Evolutionary conservation across 2,113 vertebrate species (phyloP).

Genomic region (Sceloporus tristichus): DNA sequence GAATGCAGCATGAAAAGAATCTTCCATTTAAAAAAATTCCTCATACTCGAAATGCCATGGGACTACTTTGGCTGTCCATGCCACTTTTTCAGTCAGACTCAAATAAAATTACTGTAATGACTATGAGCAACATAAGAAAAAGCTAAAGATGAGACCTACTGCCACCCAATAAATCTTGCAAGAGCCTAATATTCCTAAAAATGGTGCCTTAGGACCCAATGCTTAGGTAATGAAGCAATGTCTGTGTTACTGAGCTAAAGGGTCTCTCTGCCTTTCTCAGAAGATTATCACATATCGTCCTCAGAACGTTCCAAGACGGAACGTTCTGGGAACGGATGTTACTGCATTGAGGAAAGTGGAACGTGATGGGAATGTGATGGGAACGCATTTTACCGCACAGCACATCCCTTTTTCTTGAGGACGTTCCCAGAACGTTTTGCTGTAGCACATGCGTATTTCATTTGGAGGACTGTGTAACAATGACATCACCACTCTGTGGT

Average conservation of each 20-base stretch:
- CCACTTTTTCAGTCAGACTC: neutral
- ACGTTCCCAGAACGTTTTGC: too few species aligned
- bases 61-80: neutral
- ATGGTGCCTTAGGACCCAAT: neutral
- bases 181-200: neutral
- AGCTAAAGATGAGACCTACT: neutral
- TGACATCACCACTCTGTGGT: too few species aligned
- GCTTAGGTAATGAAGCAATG: constrained; percentile 9
- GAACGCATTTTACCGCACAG: too few species aligned
- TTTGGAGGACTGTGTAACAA: too few species aligned
- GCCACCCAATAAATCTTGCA: neutral
- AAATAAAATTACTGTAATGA: constrained; percentile 16
- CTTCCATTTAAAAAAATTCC: accelerated
- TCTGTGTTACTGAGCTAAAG: constrained; percentile 22
- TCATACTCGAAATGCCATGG: constrained; percentile 1
- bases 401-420: too few species aligned
- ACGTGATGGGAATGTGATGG: too few species aligned
- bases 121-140: neutral
- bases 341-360: too few species aligned
- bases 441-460: too few species aligned
- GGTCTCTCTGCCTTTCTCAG: neutral
- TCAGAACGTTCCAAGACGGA: too few species aligned
- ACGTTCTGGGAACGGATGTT: too few species aligned
- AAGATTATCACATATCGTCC: too few species aligned
- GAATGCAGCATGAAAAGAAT: neutral